Conservation (phyloP, 2,888 invertebrate species). For the Clusia tigrina region DNA sequence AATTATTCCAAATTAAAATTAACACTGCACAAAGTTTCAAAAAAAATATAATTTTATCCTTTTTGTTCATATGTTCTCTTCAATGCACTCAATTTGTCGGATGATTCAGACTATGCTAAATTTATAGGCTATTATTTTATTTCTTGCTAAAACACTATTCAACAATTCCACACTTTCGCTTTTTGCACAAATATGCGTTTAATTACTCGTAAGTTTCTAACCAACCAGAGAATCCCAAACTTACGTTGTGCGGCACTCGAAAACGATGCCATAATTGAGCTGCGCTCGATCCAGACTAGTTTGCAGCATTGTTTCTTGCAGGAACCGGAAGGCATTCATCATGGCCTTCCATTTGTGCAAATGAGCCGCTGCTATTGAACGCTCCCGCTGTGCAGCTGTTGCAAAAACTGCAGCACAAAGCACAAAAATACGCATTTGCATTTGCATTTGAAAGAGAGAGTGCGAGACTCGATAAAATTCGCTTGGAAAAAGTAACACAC, state of each 20-base stretch:
- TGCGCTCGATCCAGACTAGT: conserved; percentile 52
- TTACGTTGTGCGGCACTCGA: conserved; percentile 57
- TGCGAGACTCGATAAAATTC: conserved; percentile 1
- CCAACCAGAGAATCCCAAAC: conserved; percentile 27
- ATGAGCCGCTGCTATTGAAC: conserved; percentile 17
- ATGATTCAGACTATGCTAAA: no score
- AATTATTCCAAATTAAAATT: no score
- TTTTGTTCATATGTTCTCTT: no score
- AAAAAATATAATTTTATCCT: no score
- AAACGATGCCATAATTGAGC: conserved; percentile 54
- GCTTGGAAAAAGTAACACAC: neutral
- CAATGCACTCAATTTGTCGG: no score
- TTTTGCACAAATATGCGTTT: neutral
- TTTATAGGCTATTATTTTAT: no score
- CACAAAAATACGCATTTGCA: neutral
- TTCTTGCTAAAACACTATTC: no score
- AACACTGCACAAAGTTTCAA: no score
- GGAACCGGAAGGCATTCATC: conserved; percentile 45
- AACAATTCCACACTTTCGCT: neutral
- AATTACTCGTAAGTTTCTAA: neutral
- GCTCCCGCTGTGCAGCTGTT: neutral
- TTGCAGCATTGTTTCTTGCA: conserved; percentile 54
- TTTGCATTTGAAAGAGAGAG: neutral
- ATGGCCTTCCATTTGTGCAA: conserved; percentile 45
- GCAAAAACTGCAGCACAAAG: neutral